These are phyloP conservation scores for Pachliopta kotzebuea DNA, from an alignment of 2,888 invertebrate species.

Conservation along the genomic window DNA sequence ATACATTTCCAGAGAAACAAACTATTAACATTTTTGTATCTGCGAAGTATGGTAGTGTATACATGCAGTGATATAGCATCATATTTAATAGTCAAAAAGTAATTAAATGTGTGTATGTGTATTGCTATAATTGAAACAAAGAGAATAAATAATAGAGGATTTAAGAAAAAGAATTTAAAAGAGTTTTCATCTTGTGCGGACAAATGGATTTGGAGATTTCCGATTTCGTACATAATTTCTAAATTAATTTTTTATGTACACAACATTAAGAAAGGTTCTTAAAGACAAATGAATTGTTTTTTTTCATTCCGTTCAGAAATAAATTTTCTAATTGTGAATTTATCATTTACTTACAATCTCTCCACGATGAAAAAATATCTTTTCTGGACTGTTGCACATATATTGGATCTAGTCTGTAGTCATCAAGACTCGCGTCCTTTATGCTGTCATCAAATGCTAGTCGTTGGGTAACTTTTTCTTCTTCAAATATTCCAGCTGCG, in stretches of 20 bases:
- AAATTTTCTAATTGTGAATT: background rate
- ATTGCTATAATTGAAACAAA: too few species aligned
- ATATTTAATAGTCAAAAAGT: too few species aligned
- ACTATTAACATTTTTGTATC: too few species aligned
- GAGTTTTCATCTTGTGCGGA: background rate
- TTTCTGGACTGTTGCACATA: conserved; percentile 47
- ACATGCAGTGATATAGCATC: too few species aligned
- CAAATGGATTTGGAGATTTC: background rate
- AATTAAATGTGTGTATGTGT: too few species aligned
- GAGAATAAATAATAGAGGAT: background rate
- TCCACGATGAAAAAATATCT: conserved; percentile 66
- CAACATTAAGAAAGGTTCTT: too few species aligned
- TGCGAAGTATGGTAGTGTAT: too few species aligned
- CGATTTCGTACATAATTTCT: too few species aligned
- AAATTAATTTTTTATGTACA: too few species aligned
- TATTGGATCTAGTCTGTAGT: conserved; percentile 48
- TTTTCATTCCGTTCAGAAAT: too few species aligned
- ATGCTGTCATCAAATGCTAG: conserved; percentile 65
- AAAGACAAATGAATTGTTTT: too few species aligned
- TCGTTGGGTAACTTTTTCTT: conserved; percentile 42
- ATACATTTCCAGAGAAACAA: too few species aligned
- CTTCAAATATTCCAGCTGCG: conserved; percentile 63
- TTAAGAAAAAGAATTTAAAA: background rate
- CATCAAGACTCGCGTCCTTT: conserved; percentile 40
- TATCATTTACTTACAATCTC: conserved; percentile 51